Evolutionary conservation across 2,113 vertebrate species (phyloP).

Genomic region (Otis tarda): DNA sequence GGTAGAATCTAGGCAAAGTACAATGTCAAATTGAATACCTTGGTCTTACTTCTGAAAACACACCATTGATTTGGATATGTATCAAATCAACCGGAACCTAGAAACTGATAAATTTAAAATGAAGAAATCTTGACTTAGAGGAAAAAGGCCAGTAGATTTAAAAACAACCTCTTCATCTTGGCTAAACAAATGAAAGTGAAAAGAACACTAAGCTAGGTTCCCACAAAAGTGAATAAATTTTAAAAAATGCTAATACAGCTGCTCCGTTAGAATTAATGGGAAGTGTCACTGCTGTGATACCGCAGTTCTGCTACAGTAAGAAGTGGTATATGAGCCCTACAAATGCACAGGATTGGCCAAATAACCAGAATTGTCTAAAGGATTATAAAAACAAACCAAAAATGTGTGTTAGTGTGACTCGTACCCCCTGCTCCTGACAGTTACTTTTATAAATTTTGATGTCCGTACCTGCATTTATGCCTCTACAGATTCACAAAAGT

Average conservation of each 20-base stretch:
- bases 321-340: neutral
- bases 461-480: neutral
- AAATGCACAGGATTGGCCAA: neutral
- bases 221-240: neutral
- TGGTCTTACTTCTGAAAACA: neutral
- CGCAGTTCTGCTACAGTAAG: neutral
- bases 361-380: neutral
- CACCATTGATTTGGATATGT: neutral
- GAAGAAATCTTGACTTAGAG: neutral
- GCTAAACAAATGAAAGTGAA: neutral
- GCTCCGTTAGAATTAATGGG: neutral
- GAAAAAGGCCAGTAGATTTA: neutral
- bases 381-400: neutral
- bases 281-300: neutral
- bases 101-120: neutral
- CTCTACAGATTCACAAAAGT: neutral
- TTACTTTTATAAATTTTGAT: neutral
- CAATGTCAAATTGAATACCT: neutral
- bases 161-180: neutral
- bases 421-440: neutral
- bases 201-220: neutral
- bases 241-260: neutral
- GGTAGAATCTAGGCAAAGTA: neutral
- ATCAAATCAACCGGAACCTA: neutral
- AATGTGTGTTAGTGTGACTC: neutral